Percentiles rank a stretch among this genome's conserved stretches.
Evolutionary conservation across 2,888 invertebrate genomes (phyloP).

Genomic region (Laothoe populi): DNA sequence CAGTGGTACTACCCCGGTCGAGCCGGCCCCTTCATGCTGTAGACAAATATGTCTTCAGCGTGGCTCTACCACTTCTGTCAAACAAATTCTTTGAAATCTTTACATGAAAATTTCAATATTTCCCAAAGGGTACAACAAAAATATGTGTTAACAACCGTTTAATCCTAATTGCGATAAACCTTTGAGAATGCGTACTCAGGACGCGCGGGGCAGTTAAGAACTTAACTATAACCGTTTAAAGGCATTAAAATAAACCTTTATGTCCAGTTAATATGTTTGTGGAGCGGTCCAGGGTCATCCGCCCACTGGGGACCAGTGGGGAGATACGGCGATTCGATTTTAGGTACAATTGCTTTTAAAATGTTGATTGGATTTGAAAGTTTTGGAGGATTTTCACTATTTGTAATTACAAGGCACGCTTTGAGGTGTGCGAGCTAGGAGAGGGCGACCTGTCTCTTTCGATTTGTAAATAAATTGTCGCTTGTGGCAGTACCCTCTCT

Average conservation of each 20-base stretch:
- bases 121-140: neutral
- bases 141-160: slow-evolving; percentile 8
- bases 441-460: too few species aligned
- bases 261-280: slow-evolving; percentile 56
- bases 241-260: slow-evolving; percentile 36
- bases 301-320: neutral
- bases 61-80: too few species aligned
- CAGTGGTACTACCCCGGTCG: too few species aligned
- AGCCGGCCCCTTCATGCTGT: too few species aligned
- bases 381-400: neutral
- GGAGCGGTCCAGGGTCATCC: slow-evolving; percentile 26
- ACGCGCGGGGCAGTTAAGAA: slow-evolving; percentile 6
- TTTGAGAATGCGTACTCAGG: slow-evolving; percentile 9
- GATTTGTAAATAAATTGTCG: too few species aligned
- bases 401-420: neutral
- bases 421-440: too few species aligned
- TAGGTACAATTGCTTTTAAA: slow-evolving; percentile 2
- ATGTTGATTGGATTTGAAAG: neutral
- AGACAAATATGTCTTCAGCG: too few species aligned
- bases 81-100: neutral
- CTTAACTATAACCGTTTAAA: slow-evolving; percentile 19
- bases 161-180: slow-evolving; percentile 1
- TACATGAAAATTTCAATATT: neutral
- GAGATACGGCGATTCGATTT: neutral
- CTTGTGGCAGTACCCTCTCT: too few species aligned